Percentiles rank a stretch among this genome's conserved stretches.
Conservation (phyloP, 64 coral and sea anemone species). For the Actinia tenebrosa region DNA sequence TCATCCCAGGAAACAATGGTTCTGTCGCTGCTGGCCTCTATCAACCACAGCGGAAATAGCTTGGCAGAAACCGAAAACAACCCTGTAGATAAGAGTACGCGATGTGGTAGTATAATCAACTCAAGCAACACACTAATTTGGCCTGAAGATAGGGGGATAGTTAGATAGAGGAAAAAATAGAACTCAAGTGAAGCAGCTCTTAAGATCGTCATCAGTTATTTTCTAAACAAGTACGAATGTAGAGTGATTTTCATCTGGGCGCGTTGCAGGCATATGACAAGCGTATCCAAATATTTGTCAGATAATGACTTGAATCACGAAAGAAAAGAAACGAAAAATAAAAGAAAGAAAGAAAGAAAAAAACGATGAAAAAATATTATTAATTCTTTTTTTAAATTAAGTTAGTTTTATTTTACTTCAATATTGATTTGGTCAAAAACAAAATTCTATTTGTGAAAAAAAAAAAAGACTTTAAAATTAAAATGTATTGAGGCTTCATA, state of each 20-base stretch:
- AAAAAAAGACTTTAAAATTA: neutral
- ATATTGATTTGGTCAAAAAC: too few relatives aligned
- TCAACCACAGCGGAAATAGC: neutral
- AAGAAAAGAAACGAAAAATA: neutral
- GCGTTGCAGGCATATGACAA: neutral
- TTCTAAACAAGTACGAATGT: neutral
- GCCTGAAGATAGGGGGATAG: neutral
- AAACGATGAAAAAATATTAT: neutral
- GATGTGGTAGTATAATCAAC: neutral
- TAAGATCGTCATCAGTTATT: conserved; percentile 1
- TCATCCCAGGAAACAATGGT: neutral
- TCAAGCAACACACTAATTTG: neutral
- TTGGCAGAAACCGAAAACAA: neutral
- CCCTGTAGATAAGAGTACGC: neutral
- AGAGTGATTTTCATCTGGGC: neutral
- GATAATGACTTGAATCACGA: neutral
- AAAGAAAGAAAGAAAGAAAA: neutral
- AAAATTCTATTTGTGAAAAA: neutral
- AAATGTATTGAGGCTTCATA: neutral
- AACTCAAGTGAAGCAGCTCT: neutral
- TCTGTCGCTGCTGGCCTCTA: neutral
- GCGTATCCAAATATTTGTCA: neutral
- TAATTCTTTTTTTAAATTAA: neutral
- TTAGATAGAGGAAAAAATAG: neutral
- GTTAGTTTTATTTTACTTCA: too few relatives aligned